A percentile compares a stretch with the other conserved stretches of the same genome.
These are phyloP conservation scores for Heptranchias perlo DNA, from an alignment of 2,113 vertebrate genomes.

Conservation along the genomic window DNA sequence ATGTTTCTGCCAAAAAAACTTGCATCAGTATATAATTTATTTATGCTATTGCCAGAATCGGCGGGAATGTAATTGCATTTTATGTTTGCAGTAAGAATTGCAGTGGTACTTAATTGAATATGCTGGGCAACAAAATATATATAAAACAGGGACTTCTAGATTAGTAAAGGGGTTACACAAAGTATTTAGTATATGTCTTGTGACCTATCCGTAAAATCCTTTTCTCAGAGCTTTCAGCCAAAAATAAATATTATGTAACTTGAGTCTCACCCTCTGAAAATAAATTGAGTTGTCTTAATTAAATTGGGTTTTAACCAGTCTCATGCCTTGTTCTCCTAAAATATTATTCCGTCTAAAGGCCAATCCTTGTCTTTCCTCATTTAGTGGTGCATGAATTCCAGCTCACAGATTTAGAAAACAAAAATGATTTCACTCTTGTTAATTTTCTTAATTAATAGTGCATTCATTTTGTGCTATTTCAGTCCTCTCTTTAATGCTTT, in stretches of 20 bases:
- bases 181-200: not conserved
- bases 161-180: not conserved
- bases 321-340: too few relatives aligned
- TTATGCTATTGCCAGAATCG: not conserved
- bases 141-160: not conserved
- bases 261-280: not conserved
- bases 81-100: not conserved
- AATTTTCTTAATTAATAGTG: conserved; percentile 6
- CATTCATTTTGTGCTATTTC: conserved; percentile 15
- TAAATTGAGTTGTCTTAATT: too few relatives aligned
- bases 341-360: not conserved
- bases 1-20: not conserved
- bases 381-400: not conserved
- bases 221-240: not conserved
- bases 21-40: not conserved
- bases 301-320: not conserved
- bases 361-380: not conserved
- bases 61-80: not conserved
- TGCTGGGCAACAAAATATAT: not conserved
- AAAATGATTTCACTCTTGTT: not conserved
- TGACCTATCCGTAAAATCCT: not conserved
- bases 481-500: not conserved
- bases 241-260: not conserved
- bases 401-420: not conserved
- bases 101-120: not conserved